Evolutionary conservation across 2,797 vertebrate species (phyloP), one percentile per base, ranked within the genome.

Genomic region (Columba guinea): DNA sequence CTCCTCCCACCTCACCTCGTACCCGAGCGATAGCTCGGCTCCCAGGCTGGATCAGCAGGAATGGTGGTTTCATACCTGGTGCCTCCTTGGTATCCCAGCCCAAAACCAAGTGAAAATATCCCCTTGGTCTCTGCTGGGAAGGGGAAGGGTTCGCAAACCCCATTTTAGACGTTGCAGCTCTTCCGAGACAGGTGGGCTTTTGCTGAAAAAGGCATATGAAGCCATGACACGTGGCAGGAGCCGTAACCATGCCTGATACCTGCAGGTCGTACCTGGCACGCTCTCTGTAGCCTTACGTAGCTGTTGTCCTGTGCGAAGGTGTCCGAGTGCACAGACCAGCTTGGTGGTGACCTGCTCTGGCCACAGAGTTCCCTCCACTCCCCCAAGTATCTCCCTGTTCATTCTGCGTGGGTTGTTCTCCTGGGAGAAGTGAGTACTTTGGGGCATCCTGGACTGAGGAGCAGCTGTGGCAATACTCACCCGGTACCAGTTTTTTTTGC

Each of bases 231-330:
- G 12, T 17, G 8, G 5, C 17, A 49, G 10, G 44, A 64, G 17
- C 51, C 0, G 0, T 48, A n/a, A 20, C 55, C 0, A 0, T 35
- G 26, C 58, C 30, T 34, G 46, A 3, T 64, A 16, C 8, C 32
- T 49, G 21, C 39, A 75, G 28, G 51, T n/a, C 2, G 0, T 34
- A 34, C 35, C 63, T 60, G 51, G 44, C 6, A 7, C 0, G 0
- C 59, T 58, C 46, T 80, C 28, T 30, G 10, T 51, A 22, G 46
- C 16, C 63, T 28, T 74, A 2, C 0, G 0, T 9, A 60, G 28
- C 35, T 60, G 22, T 46, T 52, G 44, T 34, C 44, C 23, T 41
- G 10, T 21, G 18, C n/a, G 23, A 64, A 49, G 0, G 1, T 46
- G 74, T 69, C 27, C 17, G 37, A 56, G 53, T 46, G 41, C 37